These are phyloP conservation scores for Leucozona laternaria DNA, from an alignment of 2,888 invertebrate species.

Conservation along the genomic window DNA sequence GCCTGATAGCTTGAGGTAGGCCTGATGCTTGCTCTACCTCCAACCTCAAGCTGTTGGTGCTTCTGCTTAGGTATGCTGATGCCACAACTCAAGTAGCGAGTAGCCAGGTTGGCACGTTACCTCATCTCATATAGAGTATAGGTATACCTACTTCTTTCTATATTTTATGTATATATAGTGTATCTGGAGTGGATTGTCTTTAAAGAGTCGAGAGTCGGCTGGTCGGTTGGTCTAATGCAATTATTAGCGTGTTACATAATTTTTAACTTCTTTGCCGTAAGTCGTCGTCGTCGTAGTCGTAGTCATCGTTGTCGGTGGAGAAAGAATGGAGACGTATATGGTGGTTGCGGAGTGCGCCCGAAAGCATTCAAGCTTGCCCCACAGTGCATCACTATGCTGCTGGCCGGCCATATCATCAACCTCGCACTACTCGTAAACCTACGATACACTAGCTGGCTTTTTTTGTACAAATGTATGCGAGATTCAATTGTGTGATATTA, in stretches of 20 bases:
- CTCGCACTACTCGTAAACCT: not conserved
- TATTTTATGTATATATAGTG: slow-evolving; percentile 53
- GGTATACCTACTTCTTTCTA: not conserved
- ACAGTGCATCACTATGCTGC: slow-evolving; percentile 35
- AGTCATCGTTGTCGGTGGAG: not conserved
- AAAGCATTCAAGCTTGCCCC: slow-evolving; percentile 70
- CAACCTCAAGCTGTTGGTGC: not conserved
- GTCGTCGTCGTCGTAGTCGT: not conserved
- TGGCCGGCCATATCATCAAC: slow-evolving; percentile 31
- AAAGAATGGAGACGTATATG: not conserved
- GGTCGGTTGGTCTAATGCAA: slow-evolving; percentile 70
- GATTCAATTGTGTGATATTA: slow-evolving; percentile 65
- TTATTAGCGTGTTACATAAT: slow-evolving; percentile 75
- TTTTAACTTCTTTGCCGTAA: slow-evolving; percentile 49
- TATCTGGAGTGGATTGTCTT: slow-evolving; percentile 73
- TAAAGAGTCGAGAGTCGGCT: slow-evolving; percentile 49
- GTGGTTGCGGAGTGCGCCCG: slow-evolving; percentile 26
- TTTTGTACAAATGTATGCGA: slow-evolving; percentile 36
- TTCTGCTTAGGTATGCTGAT: not conserved
- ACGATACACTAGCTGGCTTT: slow-evolving; percentile 12
- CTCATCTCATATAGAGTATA: slow-evolving; percentile 55
- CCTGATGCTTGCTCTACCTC: not conserved
- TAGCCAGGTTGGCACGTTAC: slow-evolving; percentile 71
- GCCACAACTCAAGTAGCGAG: slow-evolving; percentile 44
- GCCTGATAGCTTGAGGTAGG: not conserved